Evolutionary conservation across 2,113 vertebrate species (phyloP).

Genomic region (Candoia aspera): DNA sequence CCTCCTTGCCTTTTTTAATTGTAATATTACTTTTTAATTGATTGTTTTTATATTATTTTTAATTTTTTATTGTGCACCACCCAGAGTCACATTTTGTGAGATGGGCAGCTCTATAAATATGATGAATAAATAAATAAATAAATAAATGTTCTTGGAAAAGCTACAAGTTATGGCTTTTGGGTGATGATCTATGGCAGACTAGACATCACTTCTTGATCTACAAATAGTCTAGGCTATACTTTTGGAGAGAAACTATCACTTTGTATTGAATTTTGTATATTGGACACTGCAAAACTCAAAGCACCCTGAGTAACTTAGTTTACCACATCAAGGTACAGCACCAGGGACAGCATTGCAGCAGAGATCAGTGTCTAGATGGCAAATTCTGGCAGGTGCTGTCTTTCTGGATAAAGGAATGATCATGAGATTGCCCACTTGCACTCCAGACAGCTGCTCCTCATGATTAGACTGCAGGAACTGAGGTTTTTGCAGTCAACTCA

Average conservation of each 20-base stretch:
- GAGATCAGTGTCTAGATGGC: neutral
- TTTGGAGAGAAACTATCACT: neutral
- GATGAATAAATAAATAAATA: no score
- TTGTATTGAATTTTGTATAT: neutral
- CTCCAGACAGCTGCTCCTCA: neutral
- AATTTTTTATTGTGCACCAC: no score
- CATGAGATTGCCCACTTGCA: neutral
- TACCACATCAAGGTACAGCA: no score
- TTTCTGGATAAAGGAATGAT: neutral
- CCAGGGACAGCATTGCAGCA: no score
- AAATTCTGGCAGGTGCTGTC: neutral
- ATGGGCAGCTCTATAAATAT: no score
- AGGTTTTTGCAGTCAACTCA: neutral
- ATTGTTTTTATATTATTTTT: no score
- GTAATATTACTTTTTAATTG: no score
- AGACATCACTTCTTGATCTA: neutral
- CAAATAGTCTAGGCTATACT: neutral
- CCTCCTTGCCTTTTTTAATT: no score
- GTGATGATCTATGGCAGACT: no score
- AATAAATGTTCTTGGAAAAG: no score
- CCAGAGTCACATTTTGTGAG: no score
- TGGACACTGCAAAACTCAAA: neutral
- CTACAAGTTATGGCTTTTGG: no score
- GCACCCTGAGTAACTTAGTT: neutral
- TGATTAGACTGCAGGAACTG: neutral